Evolutionary conservation across 2,113 vertebrate genomes (phyloP).

Genomic region (Saccopteryx leptura): DNA sequence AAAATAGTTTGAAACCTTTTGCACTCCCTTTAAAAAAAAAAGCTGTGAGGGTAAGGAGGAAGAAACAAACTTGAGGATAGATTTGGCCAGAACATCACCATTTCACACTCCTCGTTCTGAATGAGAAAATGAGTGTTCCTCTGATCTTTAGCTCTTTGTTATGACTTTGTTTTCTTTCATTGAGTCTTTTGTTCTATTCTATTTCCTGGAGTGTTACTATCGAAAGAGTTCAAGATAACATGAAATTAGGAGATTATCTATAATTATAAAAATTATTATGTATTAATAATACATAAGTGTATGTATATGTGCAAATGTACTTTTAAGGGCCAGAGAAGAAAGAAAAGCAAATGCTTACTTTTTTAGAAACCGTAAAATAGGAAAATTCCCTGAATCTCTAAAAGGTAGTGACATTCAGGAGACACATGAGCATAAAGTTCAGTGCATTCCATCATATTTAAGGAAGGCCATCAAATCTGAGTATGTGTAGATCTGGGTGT

Average conservation of each 20-base stretch:
- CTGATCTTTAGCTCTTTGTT: background rate
- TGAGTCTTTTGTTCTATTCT: background rate
- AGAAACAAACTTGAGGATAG: background rate
- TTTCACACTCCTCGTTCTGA: background rate
- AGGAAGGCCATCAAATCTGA: constrained; percentile 37
- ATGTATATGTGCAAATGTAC: background rate
- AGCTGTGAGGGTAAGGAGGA: too few relatives aligned
- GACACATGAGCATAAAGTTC: background rate
- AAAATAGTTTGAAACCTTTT: background rate
- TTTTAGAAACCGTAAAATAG: constrained; percentile 34
- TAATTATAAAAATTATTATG: background rate
- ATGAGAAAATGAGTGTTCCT: constrained; percentile 31
- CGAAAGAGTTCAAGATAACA: background rate
- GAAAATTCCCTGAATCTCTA: constrained; percentile 8
- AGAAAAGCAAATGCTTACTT: background rate
- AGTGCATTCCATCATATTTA: constrained; percentile 33
- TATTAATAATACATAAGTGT: background rate
- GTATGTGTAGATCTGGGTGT: background rate
- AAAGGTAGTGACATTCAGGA: constrained; percentile 45
- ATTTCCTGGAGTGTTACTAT: background rate
- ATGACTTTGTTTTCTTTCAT: background rate
- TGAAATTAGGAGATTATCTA: background rate
- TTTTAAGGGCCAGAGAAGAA: background rate
- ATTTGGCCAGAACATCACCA: background rate
- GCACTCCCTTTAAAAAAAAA: background rate